Evolutionary conservation across 2,888 invertebrate genomes (phyloP).

Genomic region (Agrypnus murinus): DNA sequence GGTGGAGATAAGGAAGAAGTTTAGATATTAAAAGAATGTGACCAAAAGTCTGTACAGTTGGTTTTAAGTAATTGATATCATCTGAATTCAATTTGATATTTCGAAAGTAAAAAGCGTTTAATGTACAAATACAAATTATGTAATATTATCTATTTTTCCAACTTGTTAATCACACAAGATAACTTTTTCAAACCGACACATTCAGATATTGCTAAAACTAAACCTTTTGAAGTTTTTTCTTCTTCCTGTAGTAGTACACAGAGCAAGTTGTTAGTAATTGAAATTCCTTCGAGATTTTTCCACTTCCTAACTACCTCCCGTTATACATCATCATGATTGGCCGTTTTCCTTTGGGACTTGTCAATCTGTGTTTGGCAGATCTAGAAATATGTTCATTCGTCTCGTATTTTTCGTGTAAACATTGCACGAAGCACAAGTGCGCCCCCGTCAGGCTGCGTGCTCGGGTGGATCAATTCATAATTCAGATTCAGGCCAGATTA

Average conservation of each 20-base stretch:
- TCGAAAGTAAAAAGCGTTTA: no score
- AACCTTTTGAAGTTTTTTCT: conserved; percentile 9
- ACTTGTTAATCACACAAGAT: no score
- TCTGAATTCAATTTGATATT: no score
- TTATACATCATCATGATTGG: conserved; percentile 63
- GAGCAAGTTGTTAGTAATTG: conserved; percentile 33
- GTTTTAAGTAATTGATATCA: no score
- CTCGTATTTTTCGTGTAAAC: conserved; percentile 39
- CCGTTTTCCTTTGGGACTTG: conserved; percentile 58
- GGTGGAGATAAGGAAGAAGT: no score
- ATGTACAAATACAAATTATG: no score
- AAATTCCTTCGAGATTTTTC: conserved; percentile 35
- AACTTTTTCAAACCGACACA: no score
- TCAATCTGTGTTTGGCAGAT: conserved; percentile 63
- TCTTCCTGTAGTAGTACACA: neutral
- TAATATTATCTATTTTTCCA: no score
- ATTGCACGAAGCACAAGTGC: conserved; percentile 21
- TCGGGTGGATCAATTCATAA: conserved; percentile 37
- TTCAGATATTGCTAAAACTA: neutral
- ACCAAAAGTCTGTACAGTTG: no score
- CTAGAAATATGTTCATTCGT: conserved; percentile 55
- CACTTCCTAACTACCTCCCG: conserved; percentile 44
- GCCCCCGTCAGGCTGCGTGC: conserved; percentile 4
- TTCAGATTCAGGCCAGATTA: conserved; percentile 37
- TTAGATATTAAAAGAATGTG: no score